Evolutionary conservation across 2,797 vertebrate genomes (phyloP), one percentile per base, ranked within the genome.

Genomic region (Merluccius polli): DNA sequence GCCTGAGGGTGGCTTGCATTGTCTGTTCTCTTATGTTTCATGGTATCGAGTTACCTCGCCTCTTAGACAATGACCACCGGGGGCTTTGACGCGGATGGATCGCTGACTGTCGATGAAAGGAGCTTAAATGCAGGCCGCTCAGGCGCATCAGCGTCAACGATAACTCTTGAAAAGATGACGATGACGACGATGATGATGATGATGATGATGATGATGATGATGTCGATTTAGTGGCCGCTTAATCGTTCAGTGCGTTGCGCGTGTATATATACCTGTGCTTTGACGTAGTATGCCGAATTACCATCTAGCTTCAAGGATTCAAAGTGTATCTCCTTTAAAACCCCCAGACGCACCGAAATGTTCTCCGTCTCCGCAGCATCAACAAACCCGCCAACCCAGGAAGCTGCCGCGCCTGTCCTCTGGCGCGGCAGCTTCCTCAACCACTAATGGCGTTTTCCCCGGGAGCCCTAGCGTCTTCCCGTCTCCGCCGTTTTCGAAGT

Each of bases 391-490:
- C 80, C 67, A 52, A 24, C 52, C n/a, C 59, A 65, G n/a, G n/a
- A n/a, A n/a, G n/a, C n/a, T n/a, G n/a, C n/a, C n/a, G n/a, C 24
- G 13, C 59, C 59, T 27, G 59, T 59, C 33, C 24, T 30, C 44
- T 10, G 6, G 7, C 77, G 82, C 90, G 91, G 13, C 91, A 91
- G 89, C 86, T 81, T 85, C 86, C 88, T 92, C 92, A 87, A 92
- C 90, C 71, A 63, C 89, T 93, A 91, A 92, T 90, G 86, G 86
- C 44, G 78, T 87, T 10, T 59, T 59, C 89, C 78, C 82, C 82
- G 83, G 71, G 35, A 13, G 29, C 81, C 84, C 88, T 90, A 91
- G 86, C 52, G 87, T 92, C 90, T 92, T 86, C 85, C 77, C 85
- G 86, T 87, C 88, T 90, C 74, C 83, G 87, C 89, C 81, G 86